Base-by-base conservation (phyloP, 2,888 invertebrate genomes). In the Philonicus albiceps region DNA sequence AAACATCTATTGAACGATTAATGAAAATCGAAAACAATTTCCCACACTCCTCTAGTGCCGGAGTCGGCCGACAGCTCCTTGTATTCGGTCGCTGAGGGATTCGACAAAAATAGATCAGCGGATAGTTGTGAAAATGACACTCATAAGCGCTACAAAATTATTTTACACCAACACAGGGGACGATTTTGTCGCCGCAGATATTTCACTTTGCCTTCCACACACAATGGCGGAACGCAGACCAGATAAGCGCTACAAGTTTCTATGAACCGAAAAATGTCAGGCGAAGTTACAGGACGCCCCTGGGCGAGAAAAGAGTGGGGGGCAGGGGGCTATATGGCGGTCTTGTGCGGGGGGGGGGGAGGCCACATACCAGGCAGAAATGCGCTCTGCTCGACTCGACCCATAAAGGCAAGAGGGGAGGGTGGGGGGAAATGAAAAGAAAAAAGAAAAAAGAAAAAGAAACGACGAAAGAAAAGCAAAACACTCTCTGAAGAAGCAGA, bases 181-280 rank as follows among this genome's bases (percentile, higher is more conserved):
- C 27, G 53, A 7, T 55, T 6, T 19, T 55, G 43, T 49, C 19
- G 49, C 49, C 31, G 55, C 55, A 83, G 19, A 83, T 34, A 84
- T 64, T 49, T 80, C 53, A 78, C 49, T 78, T 49, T 43, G 49
- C 78, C 78, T 78, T 43, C 37, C 43, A 76, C 30, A 78, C 78
- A 78, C 55, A 40, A 27, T 37, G 40, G 22, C 5, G 43, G 34
- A 78, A 8, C 22, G 81, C 37, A 13, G 49, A 6, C 78, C 55
- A 80, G 64, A 31, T 64, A 83, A 83, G 64, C 64, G 64, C 64
- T 64, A 43, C 64, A 73, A 84, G 73, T 84, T 84, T 84, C 84
- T 84, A 84, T 84, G 72, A 84, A 73, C 84, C 84, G 73, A 84
- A 84, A 84, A 84, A 84, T 84, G 73, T 43, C 84, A 84, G 72